Evolutionary conservation across 2,113 vertebrate species (phyloP), one percentile per base, ranked within the genome.

Genomic region (Paratilapia polleni): DNA sequence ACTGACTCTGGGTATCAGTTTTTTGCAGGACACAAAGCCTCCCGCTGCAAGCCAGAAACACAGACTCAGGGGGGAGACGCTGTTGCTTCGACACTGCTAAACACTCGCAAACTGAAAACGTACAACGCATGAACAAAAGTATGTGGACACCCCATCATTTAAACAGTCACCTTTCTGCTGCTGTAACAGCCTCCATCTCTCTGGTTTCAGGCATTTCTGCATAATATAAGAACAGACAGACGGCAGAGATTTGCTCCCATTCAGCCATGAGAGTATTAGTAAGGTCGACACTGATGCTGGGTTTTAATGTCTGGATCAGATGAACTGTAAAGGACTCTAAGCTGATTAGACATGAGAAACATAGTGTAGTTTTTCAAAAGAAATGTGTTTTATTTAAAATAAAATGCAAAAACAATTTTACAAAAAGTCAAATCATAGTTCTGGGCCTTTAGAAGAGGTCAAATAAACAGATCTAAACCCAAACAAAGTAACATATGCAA

Each of bases 1-100:
- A 87, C 82, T 87, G 92, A 43, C 77, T 92, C 83, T 15, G 91
- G 87, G 88, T 87, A 91, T 92, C 91, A 84, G 87, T 75, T 83
- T 84, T 81, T 82, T 87, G 78, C 90, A 85, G 87, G 86, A 91
- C 85, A 91, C 84, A 87, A 86, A 87, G 78, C 59, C 85, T 87
- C 75, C 92, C 22, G 59, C 88, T 80, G 80, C 82, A 36, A 78
- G 83, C 38, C 76, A 82, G 78, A 77, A 63, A 78, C 85, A 78
- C 64, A 76, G 52, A 56, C 49, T 78, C 83, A 4, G 49, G 49
- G 77, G 43, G 31, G 22, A 34, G 49, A 64, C 8, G 11, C 15
- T 6, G 47, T 26, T 34, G 77, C 56, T 79, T 59, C 24, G 17
- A 57, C 52, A 26, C 49, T 31, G 70, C 38, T 85, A 24, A 56